phyloP scores from a whole-genome alignment of 2,113 vertebrate species.

The Carassius carassius region DNA sequence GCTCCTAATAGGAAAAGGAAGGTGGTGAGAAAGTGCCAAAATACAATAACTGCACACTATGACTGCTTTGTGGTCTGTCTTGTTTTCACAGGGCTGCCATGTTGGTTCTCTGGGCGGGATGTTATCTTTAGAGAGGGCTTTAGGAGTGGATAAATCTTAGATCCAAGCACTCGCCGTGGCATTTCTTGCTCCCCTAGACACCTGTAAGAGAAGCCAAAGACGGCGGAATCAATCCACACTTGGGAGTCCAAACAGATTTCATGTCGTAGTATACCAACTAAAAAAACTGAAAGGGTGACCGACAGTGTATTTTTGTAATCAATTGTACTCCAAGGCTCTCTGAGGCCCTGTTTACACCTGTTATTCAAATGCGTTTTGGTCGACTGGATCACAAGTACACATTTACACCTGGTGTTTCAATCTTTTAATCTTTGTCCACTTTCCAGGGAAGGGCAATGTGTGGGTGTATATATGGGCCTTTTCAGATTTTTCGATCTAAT shows the following conservation, averaged over 20 bases:
- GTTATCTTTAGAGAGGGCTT: slow-evolving; percentile 60
- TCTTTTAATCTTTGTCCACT: too few species aligned
- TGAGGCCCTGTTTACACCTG: too few species aligned
- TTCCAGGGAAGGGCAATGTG: too few species aligned
- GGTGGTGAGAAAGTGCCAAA: not conserved
- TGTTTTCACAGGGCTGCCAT: not conserved
- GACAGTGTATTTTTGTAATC: too few species aligned
- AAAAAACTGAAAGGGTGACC: not conserved
- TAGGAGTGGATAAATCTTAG: slow-evolving; percentile 62
- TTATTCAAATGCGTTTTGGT: too few species aligned
- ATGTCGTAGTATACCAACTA: not conserved
- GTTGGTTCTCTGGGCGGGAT: slow-evolving; percentile 55
- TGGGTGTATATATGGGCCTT: too few species aligned
- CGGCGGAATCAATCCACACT: too few species aligned
- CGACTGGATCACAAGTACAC: too few species aligned
- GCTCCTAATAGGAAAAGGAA: not conserved
- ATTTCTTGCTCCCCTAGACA: slow-evolving; percentile 60
- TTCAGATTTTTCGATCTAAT: too few species aligned
- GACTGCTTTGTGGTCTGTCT: not conserved
- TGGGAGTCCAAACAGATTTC: not conserved
- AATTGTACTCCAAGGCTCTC: too few species aligned
- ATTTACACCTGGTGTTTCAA: too few species aligned
- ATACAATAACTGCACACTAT: too few species aligned
- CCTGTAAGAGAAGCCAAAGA: slow-evolving; percentile 55
- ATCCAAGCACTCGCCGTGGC: slow-evolving; percentile 55